Base-by-base conservation (phyloP, 2,797 vertebrate genomes). In the Balearica regulorum region DNA sequence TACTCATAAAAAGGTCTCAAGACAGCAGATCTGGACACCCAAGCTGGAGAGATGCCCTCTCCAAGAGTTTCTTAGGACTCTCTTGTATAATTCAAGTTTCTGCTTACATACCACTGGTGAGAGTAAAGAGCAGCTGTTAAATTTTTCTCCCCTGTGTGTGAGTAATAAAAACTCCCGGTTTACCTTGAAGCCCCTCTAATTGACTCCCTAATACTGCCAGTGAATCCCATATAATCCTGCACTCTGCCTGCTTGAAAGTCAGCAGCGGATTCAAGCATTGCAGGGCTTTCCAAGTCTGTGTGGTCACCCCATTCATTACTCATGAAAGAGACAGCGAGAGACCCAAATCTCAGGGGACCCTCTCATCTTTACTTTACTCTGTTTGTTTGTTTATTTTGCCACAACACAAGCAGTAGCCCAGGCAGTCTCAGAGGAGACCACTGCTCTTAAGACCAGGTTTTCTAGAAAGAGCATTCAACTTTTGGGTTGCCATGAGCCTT, bases 341-440 rank as follows among this genome's bases (percentile, higher is more conserved):
- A 95, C 90, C 81, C 66, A 16, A 91, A 91, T 96, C 97, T 96
- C 97, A 76, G 86, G 13, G 81, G 96, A 91, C 85, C 49, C 92
- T 90, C 92, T 97, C 95, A 96, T 97, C 94, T 98, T 97, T 96
- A 90, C 95, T 96, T 96, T 93, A 80, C 89, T 97, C 83, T 96
- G 77, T 96, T 98, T 97, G 94, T 97, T 97, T 97, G 95, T 96
- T 97, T 97, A 87, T 96, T 95, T 96, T 97, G 91, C 95, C 92
- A 61, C 86, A 97, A 92, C 51, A 95, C 82, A 91, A 80, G 64
- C 91, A 94, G 83, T 60, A 95, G 87, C 75, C 89, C 39, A 39
- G 60, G 69, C 41, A 6, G 77, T 92, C 91, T 92, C 94, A 92
- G 43, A 90, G 82, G 90, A 84, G 21, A 90, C 78, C 48, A 68